phyloP scores from a whole-genome alignment of 2,888 invertebrate genomes.

The Linnaemya tessellans region DNA sequence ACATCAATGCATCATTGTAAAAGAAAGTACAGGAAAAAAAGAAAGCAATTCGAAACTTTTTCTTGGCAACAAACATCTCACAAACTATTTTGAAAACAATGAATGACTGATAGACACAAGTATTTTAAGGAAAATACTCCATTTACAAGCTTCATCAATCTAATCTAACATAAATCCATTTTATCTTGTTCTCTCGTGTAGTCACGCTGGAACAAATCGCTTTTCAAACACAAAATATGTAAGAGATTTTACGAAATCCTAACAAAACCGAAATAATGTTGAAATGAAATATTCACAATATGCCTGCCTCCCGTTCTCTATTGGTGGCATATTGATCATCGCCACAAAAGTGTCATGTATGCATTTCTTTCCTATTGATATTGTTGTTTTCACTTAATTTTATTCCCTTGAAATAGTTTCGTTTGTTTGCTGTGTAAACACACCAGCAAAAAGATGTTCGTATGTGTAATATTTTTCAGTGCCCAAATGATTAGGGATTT shows the following conservation, averaged over 20 bases:
- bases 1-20: constrained; percentile 65
- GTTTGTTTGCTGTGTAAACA: constrained; percentile 61
- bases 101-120: constrained; percentile 44
- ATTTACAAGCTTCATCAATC: constrained; percentile 69
- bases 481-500: constrained; percentile 49
- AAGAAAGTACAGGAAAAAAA: constrained; percentile 2
- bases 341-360: constrained; percentile 65
- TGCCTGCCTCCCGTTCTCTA: not conserved
- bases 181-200: constrained; percentile 29
- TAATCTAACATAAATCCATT: constrained; percentile 60
- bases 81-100: not conserved
- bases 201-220: constrained; percentile 42
- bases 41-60: constrained; percentile 50
- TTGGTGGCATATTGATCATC: constrained; percentile 63
- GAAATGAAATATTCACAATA: constrained; percentile 31
- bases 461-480: constrained; percentile 25
- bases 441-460: not conserved
- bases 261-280: constrained; percentile 19
- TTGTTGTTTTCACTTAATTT: constrained; percentile 39
- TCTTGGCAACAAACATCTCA: constrained; percentile 11
- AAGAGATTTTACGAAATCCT: constrained; percentile 37
- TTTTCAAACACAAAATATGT: constrained; percentile 54
- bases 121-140: constrained; percentile 58
- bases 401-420: constrained; percentile 48
- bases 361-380: constrained; percentile 34